These are phyloP conservation scores for Plectus sambesii DNA, from an alignment of 1,140 invertebrate genomes.

Conservation along the genomic window DNA sequence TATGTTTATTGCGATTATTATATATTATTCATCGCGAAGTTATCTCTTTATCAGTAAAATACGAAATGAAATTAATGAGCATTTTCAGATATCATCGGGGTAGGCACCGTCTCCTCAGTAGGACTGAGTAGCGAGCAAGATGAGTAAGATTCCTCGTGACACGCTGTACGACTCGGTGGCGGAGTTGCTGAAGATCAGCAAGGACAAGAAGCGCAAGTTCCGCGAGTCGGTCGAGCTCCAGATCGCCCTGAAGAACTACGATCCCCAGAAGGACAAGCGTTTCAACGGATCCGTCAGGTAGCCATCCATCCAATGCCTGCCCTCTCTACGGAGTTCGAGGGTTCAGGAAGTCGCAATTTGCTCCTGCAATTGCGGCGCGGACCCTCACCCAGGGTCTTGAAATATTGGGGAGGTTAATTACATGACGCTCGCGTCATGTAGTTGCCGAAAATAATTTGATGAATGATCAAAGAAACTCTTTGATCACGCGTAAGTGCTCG, in stretches of 20 bases:
- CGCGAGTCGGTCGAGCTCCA: constrained; percentile 97
- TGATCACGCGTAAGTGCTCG: too few species aligned
- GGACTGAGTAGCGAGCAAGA: too few species aligned
- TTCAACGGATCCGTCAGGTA: constrained; percentile 99
- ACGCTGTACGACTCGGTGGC: constrained; percentile 90
- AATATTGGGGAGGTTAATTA: constrained; percentile 83
- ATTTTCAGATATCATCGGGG: too few species aligned
- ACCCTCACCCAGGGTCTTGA: constrained; percentile 94
- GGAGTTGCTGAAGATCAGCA: constrained; percentile 61
- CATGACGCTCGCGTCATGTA: too few species aligned
- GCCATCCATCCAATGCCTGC: too few species aligned
- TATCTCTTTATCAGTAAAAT: too few species aligned
- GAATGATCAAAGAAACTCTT: too few species aligned
- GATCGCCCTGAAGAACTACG: constrained; percentile 99
- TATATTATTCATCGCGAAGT: too few species aligned
- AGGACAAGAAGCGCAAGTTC: constrained; percentile 79
- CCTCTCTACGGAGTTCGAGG: constrained; percentile 5
- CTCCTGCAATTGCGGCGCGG: constrained; percentile 57
- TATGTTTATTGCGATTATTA: too few species aligned
- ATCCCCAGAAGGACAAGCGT: constrained; percentile 99
- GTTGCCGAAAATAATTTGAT: too few species aligned
- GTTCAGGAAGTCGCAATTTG: constrained; percentile 52
- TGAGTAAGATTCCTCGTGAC: constrained; percentile 80
- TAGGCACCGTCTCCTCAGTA: too few species aligned
- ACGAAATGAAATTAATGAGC: too few species aligned